These are phyloP conservation scores for Amblyraja radiata DNA, from an alignment of 2,797 vertebrate genomes.

Conservation along the genomic window DNA sequence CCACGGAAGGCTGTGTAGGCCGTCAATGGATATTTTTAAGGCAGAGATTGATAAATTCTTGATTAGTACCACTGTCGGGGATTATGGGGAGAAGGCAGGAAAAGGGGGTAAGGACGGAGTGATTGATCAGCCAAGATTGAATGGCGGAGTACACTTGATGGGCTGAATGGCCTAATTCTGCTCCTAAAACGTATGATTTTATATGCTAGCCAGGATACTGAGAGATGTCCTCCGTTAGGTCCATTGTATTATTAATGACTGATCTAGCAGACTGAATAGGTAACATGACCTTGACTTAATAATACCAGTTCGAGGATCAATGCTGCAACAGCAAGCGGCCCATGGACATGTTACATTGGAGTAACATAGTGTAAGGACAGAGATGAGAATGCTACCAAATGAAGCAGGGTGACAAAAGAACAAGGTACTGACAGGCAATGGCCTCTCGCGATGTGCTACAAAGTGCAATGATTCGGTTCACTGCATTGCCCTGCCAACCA, in stretches of 20 bases:
- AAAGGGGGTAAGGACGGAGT: too few relatives aligned
- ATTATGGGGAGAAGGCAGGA: too few relatives aligned
- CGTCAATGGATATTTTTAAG: too few relatives aligned
- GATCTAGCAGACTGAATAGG: not conserved
- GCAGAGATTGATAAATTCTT: too few relatives aligned
- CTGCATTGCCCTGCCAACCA: not conserved
- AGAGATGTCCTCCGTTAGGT: too few relatives aligned
- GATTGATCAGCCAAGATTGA: too few relatives aligned
- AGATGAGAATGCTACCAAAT: not conserved
- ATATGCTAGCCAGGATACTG: too few relatives aligned
- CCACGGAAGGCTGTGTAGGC: too few relatives aligned
- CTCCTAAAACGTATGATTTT: too few relatives aligned
- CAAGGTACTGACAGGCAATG: not conserved
- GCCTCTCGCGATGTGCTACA: not conserved
- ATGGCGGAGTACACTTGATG: too few relatives aligned
- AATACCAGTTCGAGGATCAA: not conserved
- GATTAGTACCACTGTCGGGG: too few relatives aligned
- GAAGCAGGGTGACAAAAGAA: not conserved
- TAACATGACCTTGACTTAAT: not conserved
- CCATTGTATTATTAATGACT: not conserved
- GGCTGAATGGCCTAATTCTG: too few relatives aligned
- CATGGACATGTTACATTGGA: not conserved
- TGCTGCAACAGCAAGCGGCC: not conserved
- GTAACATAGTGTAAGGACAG: not conserved
- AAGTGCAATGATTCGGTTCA: not conserved